These are phyloP conservation scores for Petroica traversi DNA, from an alignment of 2,113 vertebrate genomes.

Conservation along the genomic window DNA sequence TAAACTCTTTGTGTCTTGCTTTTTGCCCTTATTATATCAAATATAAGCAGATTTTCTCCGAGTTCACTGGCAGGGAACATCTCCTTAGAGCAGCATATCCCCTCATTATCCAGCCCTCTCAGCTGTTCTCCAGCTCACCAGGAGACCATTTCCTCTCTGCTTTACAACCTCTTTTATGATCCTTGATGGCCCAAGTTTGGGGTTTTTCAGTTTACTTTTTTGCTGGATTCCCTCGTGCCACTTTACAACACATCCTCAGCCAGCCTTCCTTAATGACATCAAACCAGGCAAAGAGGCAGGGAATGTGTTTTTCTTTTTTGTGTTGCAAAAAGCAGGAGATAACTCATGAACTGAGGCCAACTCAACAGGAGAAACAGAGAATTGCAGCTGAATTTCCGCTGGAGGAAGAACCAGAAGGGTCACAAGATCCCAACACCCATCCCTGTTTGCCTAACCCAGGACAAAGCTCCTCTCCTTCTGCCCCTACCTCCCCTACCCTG, in stretches of 20 bases:
- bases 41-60: slow-evolving; percentile 49
- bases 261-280: neutral
- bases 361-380: neutral
- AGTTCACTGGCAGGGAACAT: slow-evolving; percentile 39
- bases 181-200: slow-evolving; percentile 9
- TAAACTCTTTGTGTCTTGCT: slow-evolving; percentile 30
- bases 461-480: neutral
- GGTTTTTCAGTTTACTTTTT: slow-evolving; percentile 9
- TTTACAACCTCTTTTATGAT: slow-evolving; percentile 28
- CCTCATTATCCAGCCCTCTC: slow-evolving; percentile 44
- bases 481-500: neutral
- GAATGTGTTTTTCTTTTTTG: neutral
- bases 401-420: neutral
- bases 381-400: neutral
- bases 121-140: slow-evolving; percentile 33
- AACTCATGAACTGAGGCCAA: neutral
- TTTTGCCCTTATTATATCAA: slow-evolving; percentile 43
- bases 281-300: neutral
- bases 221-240: neutral
- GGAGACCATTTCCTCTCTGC: slow-evolving; percentile 32
- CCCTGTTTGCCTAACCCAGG: neutral
- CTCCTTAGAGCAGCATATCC: slow-evolving; percentile 32
- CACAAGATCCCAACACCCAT: neutral
- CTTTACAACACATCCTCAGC: neutral
- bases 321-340: neutral